These are phyloP conservation scores for Mormyrops boulengeri DNA, from an alignment of 2,797 vertebrate species.

Conservation along the genomic window DNA sequence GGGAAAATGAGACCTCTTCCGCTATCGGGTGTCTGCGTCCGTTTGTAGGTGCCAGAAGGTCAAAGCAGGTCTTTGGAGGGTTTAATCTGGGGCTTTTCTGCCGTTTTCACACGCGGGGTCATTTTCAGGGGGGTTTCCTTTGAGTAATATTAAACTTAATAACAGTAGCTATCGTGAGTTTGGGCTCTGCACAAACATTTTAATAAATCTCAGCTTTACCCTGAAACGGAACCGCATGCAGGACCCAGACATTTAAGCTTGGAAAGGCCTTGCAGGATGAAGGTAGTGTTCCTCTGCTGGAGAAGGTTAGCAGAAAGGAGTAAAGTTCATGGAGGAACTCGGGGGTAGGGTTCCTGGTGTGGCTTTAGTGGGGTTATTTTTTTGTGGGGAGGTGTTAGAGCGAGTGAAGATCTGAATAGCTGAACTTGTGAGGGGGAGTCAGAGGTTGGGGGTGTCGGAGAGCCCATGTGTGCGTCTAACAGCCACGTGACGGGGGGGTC, in stretches of 20 bases:
- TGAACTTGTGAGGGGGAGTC: neutral
- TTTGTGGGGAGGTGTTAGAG: too few species aligned
- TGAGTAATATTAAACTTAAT: conserved; percentile 23
- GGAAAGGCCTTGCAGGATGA: neutral
- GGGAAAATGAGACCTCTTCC: neutral
- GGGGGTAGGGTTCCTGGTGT: too few species aligned
- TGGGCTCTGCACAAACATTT: conserved; percentile 19
- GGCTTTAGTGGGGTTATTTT: too few species aligned
- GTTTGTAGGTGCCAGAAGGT: neutral
- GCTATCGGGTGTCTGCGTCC: neutral
- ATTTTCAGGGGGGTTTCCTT: neutral
- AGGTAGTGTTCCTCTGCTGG: conserved; percentile 5
- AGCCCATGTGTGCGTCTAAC: conserved; percentile 11
- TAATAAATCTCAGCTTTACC: conserved; percentile 25
- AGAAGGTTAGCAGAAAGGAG: conserved; percentile 21
- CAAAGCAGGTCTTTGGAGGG: neutral
- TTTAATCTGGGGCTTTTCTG: neutral
- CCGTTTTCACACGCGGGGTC: neutral
- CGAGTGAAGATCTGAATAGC: too few species aligned
- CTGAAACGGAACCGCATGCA: conserved; percentile 9
- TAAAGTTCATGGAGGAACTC: conserved; percentile 5
- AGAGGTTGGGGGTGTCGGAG: neutral
- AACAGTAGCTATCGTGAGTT: conserved; percentile 8
- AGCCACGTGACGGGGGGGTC: conserved; percentile 18
- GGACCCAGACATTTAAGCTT: conserved; percentile 16